Conservation (phyloP, 2,888 invertebrate genomes). For the Eupithecia exiguata region DNA sequence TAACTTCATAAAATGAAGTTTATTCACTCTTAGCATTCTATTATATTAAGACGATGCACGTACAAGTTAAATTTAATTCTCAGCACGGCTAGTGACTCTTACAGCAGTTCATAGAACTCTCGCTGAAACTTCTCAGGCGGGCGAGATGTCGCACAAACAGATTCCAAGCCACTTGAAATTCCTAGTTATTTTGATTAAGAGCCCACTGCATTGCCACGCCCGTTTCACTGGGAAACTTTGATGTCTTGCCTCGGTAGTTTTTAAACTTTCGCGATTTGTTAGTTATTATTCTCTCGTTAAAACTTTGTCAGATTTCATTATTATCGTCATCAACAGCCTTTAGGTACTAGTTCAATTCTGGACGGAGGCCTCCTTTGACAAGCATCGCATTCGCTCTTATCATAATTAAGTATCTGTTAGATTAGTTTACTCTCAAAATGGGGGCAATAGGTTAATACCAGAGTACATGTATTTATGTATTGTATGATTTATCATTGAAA, state of each 20-base stretch:
- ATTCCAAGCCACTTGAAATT: conserved; percentile 36
- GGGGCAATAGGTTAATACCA: background rate
- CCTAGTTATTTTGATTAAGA: conserved; percentile 39
- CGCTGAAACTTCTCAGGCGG: conserved; percentile 21
- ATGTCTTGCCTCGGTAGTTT: background rate
- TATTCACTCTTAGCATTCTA: conserved; percentile 1
- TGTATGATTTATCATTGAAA: background rate
- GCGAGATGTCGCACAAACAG: conserved; percentile 31
- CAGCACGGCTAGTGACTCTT: conserved; percentile 56
- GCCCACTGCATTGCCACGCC: conserved; percentile 14
- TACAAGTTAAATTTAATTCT: conserved; percentile 63
- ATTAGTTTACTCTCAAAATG: background rate
- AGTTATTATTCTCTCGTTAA: background rate
- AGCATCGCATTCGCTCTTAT: background rate
- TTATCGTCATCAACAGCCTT: background rate
- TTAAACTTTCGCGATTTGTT: background rate
- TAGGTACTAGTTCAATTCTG: too few relatives aligned
- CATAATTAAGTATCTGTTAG: background rate
- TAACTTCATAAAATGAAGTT: conserved; percentile 7
- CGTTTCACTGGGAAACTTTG: conserved; percentile 23
- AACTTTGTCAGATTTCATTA: background rate
- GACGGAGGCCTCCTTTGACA: background rate
- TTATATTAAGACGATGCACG: conserved; percentile 57
- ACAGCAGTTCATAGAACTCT: conserved; percentile 26
- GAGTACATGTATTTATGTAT: background rate